phyloP scores from a whole-genome alignment of 37 sponge, comb jelly and placozoan genomes.

The Haliclona indistincta region DNA sequence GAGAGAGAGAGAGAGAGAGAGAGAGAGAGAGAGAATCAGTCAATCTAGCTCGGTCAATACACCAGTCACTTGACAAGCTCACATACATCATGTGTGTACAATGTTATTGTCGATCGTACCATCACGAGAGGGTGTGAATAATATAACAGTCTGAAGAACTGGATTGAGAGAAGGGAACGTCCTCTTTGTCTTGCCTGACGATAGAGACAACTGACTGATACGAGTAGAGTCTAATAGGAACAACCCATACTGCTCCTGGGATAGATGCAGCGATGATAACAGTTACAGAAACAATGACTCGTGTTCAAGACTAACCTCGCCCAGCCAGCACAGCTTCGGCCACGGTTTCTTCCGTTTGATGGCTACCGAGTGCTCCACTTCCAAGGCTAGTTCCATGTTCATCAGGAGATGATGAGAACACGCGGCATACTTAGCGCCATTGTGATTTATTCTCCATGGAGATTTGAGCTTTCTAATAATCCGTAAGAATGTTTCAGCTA shows the following conservation, averaged over 20 bases:
- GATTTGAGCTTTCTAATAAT: no score
- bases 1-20: neutral
- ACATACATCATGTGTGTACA: no score
- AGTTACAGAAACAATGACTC: neutral
- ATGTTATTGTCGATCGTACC: no score
- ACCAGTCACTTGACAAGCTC: no score
- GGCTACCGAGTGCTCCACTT: conserved; percentile 26
- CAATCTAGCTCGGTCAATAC: no score
- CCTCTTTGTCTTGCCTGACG: conserved; percentile 39
- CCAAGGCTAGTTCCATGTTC: conserved; percentile 42
- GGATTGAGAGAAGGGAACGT: conserved; percentile 29
- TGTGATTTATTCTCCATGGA: no score
- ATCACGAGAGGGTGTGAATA: neutral
- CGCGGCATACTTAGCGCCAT: no score
- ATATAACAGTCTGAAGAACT: neutral
- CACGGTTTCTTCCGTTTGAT: conserved; percentile 61
- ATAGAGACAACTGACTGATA: conserved; percentile 47
- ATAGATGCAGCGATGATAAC: neutral
- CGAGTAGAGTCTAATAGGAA: conserved; percentile 37
- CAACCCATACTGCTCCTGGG: neutral
- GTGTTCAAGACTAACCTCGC: conserved; percentile 28
- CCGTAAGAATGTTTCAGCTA: no score
- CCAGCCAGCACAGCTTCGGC: conserved; percentile 52
- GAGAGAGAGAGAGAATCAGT: neutral
- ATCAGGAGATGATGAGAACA: no score